phyloP scores from a whole-genome alignment of 2,888 invertebrate species.

The Tipula vernalis region DNA sequence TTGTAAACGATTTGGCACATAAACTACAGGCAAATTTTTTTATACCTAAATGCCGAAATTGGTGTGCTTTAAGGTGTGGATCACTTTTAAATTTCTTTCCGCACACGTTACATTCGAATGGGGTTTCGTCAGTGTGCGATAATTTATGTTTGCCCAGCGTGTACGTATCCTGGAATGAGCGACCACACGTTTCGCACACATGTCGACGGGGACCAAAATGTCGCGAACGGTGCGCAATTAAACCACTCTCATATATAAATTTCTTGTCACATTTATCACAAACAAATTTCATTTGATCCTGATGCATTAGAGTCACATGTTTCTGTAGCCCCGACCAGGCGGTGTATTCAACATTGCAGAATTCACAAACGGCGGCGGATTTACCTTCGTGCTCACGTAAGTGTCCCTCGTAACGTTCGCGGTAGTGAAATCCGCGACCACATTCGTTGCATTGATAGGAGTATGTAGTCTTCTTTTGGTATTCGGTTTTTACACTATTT shows the following conservation, averaged over 20 bases:
- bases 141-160: neutral
- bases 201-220: neutral
- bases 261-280: slow-evolving; percentile 5
- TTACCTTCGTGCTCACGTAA: slow-evolving; percentile 9
- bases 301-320: neutral
- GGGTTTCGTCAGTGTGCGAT: neutral
- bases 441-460: neutral
- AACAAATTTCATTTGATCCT: slow-evolving; percentile 9
- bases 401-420: slow-evolving; percentile 8
- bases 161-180: neutral
- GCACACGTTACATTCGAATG: neutral
- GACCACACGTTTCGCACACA: neutral
- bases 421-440: neutral
- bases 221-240: neutral
- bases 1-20: neutral
- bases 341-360: neutral
- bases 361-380: slow-evolving; percentile 8
- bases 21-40: neutral
- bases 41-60: slow-evolving; percentile 5
- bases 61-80: neutral
- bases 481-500: neutral
- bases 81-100: slow-evolving; percentile 5
- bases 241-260: slow-evolving; percentile 7
- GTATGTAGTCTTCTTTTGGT: neutral
- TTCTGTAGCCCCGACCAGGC: neutral